phyloP scores from a whole-genome alignment of 30 jellyfish, hydroid and myxozoan genomes.

The Phacellophora camtschatica region DNA sequence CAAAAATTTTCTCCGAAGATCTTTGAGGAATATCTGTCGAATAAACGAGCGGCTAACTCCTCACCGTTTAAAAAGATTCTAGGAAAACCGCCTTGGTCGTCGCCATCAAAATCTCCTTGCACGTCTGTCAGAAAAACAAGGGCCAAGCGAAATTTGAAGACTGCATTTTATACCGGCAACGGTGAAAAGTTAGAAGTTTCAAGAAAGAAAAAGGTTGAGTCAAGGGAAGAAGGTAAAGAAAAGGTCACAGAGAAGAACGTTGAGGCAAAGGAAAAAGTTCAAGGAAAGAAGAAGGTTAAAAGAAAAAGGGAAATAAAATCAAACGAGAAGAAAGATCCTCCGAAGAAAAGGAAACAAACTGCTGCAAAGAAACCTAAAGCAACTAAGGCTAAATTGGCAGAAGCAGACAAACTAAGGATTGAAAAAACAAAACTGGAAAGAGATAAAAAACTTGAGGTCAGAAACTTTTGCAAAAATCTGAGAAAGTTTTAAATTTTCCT shows the following conservation, averaged over 20 bases:
- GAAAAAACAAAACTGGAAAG: not conserved
- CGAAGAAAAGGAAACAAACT: not conserved
- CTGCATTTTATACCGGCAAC: no score
- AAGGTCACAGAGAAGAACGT: no score
- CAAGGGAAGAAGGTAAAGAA: no score
- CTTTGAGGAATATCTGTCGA: not conserved
- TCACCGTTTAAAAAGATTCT: not conserved
- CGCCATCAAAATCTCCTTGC: no score
- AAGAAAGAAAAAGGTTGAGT: no score
- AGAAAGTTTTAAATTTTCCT: not conserved
- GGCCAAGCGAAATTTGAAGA: no score
- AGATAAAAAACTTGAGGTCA: not conserved
- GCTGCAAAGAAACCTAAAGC: not conserved
- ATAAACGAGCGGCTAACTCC: not conserved
- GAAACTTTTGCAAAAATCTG: not conserved
- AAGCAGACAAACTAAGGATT: not conserved
- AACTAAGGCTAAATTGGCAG: not conserved
- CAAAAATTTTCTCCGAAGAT: not conserved
- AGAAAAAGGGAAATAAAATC: no score
- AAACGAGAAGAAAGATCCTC: no score
- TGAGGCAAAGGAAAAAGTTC: no score
- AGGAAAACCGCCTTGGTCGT: not conserved
- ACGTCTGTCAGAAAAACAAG: no score
- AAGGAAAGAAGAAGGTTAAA: no score
- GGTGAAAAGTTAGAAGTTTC: no score